phyloP scores from a whole-genome alignment of 2,113 vertebrate species.

The Hydrochoerus hydrochaeris region DNA sequence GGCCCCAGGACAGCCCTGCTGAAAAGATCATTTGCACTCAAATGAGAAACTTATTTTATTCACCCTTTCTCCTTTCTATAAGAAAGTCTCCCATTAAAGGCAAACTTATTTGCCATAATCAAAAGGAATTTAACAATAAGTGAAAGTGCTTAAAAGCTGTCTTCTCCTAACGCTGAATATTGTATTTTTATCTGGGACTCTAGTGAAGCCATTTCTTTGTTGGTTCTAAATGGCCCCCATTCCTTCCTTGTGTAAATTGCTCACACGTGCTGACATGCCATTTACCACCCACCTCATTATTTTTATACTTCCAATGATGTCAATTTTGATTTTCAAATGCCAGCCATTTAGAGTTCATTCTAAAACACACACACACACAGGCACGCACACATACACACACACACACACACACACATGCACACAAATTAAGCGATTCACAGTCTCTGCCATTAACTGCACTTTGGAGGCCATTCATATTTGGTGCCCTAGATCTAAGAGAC shows the following conservation, averaged over 20 bases:
- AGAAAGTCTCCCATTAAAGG: conserved; percentile 61
- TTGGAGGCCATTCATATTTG: neutral
- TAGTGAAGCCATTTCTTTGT: conserved; percentile 56
- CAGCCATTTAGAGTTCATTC: conserved; percentile 71
- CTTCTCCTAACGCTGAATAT: conserved; percentile 55
- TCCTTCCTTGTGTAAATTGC: conserved; percentile 60
- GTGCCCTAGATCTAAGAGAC: neutral
- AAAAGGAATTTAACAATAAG: conserved; percentile 71
- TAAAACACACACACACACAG: neutral
- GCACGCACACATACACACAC: neutral
- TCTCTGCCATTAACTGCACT: conserved; percentile 24
- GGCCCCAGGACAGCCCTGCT: conserved; percentile 34
- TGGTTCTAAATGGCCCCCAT: conserved; percentile 53
- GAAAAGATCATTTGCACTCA: neutral
- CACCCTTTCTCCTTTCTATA: conserved; percentile 29
- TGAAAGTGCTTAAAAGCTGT: conserved; percentile 67
- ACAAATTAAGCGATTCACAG: conserved; percentile 59
- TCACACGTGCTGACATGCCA: conserved; percentile 44
- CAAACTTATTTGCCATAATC: conserved; percentile 71
- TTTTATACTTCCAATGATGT: conserved; percentile 78
- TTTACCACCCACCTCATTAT: conserved; percentile 74
- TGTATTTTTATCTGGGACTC: conserved; percentile 68
- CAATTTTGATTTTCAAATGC: conserved; percentile 78
- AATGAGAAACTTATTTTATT: neutral
- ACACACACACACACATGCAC: neutral